Base-by-base conservation (phyloP, 2,888 invertebrate genomes). In the Mesoligia furuncula region DNA sequence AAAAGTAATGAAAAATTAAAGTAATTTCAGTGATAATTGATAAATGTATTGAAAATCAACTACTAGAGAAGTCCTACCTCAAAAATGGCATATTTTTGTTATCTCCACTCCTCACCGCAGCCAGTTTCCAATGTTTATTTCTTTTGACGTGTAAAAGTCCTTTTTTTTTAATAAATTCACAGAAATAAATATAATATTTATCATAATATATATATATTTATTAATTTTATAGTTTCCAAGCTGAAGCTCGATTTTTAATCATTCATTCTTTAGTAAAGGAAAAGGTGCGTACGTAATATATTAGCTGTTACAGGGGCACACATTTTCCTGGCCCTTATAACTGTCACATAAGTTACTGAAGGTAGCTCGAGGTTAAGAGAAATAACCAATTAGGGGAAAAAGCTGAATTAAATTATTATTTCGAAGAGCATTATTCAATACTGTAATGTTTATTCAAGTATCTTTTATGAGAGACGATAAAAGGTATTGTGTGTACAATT, bases 341-440 rank as follows among this genome's bases (percentile, higher is more conserved):
- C 70, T 79, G 73, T 83, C 87, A 74, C 70, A 77, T 83, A 81
- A 77, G 71, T 84, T 84, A 85, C 70, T 67, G 51, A 42, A 77
- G 20, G 54, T 64, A 48, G 59, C 77, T 67, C 20, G 59, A 61
- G 57, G 48, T 24, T 54, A 42, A 31, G 6, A 57, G 57, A 71
- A 67, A 70, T 70, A 61, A 71, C n/a, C 20, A 48, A 20, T 39
- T 61, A 17, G 51, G 36, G 20, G 54, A 70, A 62, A 66, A 64
- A 51, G 45, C 27, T 59, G 7, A 51, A 68, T 15, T 8, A n/a
- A 57, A 66, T 65, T 42, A 66, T 62, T 42, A 73, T 54, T 48
- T 51, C 1, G 20, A 62, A 71, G 9, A 27, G 24, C 5, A 8
- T 64, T 57, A 27, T 59, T 66, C n/a, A 20, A n/a, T 2, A 36